Base-by-base conservation (phyloP, 2,113 vertebrate species). In the Edolisoma coerulescens region DNA sequence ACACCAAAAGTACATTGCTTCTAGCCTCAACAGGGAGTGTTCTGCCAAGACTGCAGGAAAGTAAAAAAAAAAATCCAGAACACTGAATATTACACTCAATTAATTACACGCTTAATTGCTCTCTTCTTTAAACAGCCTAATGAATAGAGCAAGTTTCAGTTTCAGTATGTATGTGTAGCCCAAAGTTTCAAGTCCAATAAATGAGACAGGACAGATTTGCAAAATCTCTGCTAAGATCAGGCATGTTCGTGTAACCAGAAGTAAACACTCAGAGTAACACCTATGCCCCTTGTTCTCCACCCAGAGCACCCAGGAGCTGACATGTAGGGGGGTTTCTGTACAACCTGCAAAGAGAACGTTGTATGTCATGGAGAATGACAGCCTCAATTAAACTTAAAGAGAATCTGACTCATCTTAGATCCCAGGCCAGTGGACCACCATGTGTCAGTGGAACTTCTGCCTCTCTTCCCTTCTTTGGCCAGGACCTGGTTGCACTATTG, bases 1-100 rank as follows among this genome's bases (percentile, higher is more conserved):
- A 52, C 64, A 95, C 71, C 75, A 86, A 90, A 95, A 92, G 95
- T 90, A 96, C 93, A 95, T 93, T 93, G 95, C 95, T 97, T 93
- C 95, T 78, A 96, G 95, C 92, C 92, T 80, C 79, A 96, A 88
- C 75, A 49, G 47, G 64, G 87, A 77, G 41, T 59, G 93, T 77
- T 92, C 60, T 95, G 95, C 82, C 96, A 97, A 92, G 78, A 90
- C 82, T 93, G 79, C 82, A 95, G 82, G 68, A 93, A 96, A 91
- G 63, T 12, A 92, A 95, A 90, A 85, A 75, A 44, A 45, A 89
- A 70, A 87, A 81, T 44, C 52, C 85, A 96, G 87, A 92, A 95
- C 78, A 95, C 39, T 32, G 47, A 93, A 89, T 93, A 95, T 95
- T 96, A 81, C 73, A 90, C 63, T 89, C 89, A 96, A 97, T 96